Evolutionary conservation across 1,140 invertebrate species (phyloP).

Genomic region (Vanessa tameamea): DNA sequence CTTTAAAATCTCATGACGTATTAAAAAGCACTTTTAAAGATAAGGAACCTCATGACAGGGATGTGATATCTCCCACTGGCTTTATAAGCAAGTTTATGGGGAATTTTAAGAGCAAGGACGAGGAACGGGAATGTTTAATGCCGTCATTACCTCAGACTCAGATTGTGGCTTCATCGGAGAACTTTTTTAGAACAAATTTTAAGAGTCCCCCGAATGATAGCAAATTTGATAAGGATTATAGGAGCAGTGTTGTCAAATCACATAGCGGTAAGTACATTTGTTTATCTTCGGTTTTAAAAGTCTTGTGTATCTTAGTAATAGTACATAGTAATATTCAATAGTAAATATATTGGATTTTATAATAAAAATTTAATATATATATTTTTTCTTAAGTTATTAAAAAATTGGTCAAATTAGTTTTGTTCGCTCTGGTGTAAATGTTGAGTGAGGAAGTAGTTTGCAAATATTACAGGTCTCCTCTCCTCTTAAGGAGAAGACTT

Average conservation of each 20-base stretch:
- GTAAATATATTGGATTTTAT: no score
- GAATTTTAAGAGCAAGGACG: conserved; percentile 71
- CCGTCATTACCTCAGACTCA: conserved; percentile 54
- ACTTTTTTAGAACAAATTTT: conserved; percentile 77
- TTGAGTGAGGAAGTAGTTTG: no score
- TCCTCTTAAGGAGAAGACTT: no score
- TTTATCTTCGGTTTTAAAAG: neutral
- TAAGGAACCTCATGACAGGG: conserved; percentile 44
- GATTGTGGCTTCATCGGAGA: conserved; percentile 76
- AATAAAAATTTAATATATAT: no score
- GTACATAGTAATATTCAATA: no score
- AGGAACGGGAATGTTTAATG: conserved; percentile 74
- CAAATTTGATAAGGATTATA: conserved; percentile 68
- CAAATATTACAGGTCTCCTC: no score
- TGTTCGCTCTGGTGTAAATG: no score
- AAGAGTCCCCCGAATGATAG: conserved; percentile 62
- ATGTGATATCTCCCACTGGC: conserved; percentile 59
- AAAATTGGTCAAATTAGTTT: no score
- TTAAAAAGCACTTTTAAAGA: conserved; percentile 60
- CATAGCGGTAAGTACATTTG: conserved; percentile 61
- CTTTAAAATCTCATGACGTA: conserved; percentile 72
- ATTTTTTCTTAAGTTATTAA: no score
- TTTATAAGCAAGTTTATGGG: conserved; percentile 78
- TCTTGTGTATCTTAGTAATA: neutral
- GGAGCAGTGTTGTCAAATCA: conserved; percentile 68